Evolutionary conservation across 2,113 vertebrate species (phyloP).

Genomic region (Pygoscelis antarcticus): DNA sequence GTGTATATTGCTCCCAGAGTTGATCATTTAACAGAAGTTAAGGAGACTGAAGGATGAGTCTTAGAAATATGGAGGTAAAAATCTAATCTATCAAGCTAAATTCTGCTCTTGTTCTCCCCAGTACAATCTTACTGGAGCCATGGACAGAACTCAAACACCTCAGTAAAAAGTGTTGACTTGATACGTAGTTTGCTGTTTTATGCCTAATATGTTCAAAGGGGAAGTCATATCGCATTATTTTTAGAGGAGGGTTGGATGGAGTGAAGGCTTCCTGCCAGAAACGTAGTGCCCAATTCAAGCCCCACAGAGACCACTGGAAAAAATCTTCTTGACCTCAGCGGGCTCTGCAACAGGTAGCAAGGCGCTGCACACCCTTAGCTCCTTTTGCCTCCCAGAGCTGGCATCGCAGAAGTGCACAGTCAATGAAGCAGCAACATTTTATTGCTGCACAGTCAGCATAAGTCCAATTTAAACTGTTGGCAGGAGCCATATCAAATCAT

Average conservation of each 20-base stretch:
- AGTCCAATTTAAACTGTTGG: background rate
- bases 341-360: background rate
- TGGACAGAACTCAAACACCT: background rate
- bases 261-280: background rate
- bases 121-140: background rate
- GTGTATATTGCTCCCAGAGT: accelerated
- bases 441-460: background rate
- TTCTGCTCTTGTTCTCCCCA: background rate
- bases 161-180: background rate
- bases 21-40: background rate
- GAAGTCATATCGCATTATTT: background rate
- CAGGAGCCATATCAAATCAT: background rate
- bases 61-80: background rate
- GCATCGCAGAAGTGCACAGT: background rate
- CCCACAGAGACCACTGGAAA: background rate
- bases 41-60: background rate
- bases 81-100: background rate
- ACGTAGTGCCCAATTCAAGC: background rate
- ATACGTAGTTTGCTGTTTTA: accelerated
- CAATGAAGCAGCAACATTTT: background rate
- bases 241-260: background rate
- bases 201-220: background rate
- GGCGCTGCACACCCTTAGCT: accelerated
- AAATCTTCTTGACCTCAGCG: background rate
- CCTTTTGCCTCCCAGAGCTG: background rate